Evolutionary conservation across 2,113 vertebrate species (phyloP), one percentile per base, ranked within the genome.

Genomic region (Mohoua ochrocephala): DNA sequence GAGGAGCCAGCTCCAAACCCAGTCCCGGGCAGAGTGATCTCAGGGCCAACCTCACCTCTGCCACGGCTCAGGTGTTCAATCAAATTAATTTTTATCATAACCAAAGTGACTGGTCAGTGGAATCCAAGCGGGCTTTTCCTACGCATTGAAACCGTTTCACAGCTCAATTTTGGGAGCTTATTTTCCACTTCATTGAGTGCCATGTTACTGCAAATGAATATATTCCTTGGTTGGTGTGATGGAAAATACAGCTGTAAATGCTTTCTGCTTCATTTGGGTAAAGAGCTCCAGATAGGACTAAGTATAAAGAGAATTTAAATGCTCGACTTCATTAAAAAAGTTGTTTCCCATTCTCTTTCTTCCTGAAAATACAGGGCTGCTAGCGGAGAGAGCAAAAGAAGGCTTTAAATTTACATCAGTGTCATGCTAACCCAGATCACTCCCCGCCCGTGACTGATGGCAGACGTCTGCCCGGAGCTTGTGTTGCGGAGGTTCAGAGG

Each of bases 211-310:
- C 97, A 98, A 98, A 98, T 98, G 97, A 98, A 98, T 97, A 95
- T 96, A 98, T 97, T 97, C 97, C 97, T 98, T 74, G 91, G 98
- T 96, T 97, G 97, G 97, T 69, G 95, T 95, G 92, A 97, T 93
- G 96, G 98, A 98, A 97, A 98, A 98, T 97, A 98, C 98, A 97
- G 97, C 97, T 98, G 98, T 98, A 98, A 98, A 97, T 93, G 97
- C 97, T 98, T 98, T 98, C 97, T 98, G 98, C 98, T 98, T 98
- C 98, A 98, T 98, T 98, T 98, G 98, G 98, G 97, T 97, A 98
- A 98, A 98, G 96, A 98, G 97, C 92, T 97, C 91, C 83, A 96
- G 97, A 98, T 93, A 97, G 97, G 96, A 97, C 97, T 90, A 97
- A 97, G 97, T 97, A 98, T 96, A 98, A 98, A 98, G 97, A 97